Evolutionary conservation across 2,797 vertebrate species (phyloP).

Genomic region (Chrosomus eos): DNA sequence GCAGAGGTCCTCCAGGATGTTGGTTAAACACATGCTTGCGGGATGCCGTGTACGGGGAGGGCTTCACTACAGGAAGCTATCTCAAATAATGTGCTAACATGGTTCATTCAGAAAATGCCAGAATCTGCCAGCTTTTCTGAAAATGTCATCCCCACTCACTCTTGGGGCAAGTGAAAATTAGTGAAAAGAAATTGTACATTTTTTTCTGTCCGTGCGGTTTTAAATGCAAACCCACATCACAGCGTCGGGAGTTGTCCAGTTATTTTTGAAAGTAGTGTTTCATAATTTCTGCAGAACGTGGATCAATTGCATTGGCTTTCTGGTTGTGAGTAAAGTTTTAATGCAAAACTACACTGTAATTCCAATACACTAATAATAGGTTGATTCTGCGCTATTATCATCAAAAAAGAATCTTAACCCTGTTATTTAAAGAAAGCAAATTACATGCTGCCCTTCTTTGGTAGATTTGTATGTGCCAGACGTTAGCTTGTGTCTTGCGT

Average conservation of each 20-base stretch:
- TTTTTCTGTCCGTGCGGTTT: slow-evolving; percentile 5
- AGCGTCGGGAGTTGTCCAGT: slow-evolving; percentile 2
- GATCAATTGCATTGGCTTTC: slow-evolving; percentile 34
- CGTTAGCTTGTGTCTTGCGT: neutral
- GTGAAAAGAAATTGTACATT: neutral
- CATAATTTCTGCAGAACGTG: slow-evolving; percentile 11
- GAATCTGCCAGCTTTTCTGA: neutral
- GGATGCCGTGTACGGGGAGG: neutral
- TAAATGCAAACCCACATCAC: slow-evolving; percentile 29
- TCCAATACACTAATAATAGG: slow-evolving; percentile 59
- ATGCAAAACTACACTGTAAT: slow-evolving; percentile 56
- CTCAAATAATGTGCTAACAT: slow-evolving; percentile 25
- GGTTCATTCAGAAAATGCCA: neutral
- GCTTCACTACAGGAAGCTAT: slow-evolving; percentile 41
- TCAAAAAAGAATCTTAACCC: slow-evolving; percentile 53
- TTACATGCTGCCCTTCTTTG: slow-evolving; percentile 49
- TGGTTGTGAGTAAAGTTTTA: slow-evolving; percentile 42
- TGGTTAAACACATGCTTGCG: slow-evolving; percentile 39
- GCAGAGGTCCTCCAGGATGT: slow-evolving; percentile 46
- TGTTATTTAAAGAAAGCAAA: slow-evolving; percentile 59
- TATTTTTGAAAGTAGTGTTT: slow-evolving; percentile 35
- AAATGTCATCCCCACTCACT: neutral
- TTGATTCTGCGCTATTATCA: slow-evolving; percentile 53
- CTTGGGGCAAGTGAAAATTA: neutral
- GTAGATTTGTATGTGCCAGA: slow-evolving; percentile 30